Evolutionary conservation across 1,140 invertebrate genomes (phyloP).

Genomic region (Lepidurus couesii): DNA sequence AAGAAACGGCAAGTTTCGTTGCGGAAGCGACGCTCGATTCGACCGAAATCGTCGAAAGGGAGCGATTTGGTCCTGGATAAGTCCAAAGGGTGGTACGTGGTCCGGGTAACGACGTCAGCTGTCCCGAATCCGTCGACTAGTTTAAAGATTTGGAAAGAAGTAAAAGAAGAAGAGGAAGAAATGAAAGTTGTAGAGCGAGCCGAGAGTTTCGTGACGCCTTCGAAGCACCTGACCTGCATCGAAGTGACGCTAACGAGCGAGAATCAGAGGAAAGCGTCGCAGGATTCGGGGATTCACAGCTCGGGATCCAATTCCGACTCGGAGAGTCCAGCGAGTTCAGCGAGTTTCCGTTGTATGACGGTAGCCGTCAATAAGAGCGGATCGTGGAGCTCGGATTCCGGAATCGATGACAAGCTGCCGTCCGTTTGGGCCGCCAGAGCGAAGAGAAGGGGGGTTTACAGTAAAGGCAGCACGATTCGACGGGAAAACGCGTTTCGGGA

Average conservation of each 20-base stretch:
- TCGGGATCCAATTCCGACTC: neutral
- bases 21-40: neutral
- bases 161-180: neutral
- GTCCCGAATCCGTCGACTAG: neutral
- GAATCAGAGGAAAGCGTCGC: neutral
- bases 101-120: neutral
- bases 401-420: constrained; percentile 19
- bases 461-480: constrained; percentile 31
- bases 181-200: neutral
- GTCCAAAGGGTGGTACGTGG: neutral
- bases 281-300: constrained; percentile 11
- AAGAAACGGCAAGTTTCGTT: constrained; percentile 5
- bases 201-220: neutral
- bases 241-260: constrained; percentile 27
- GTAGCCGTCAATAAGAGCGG: neutral
- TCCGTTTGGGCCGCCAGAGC: neutral
- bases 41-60: neutral
- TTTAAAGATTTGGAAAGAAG: too few relatives aligned
- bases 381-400: constrained; percentile 25
- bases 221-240: constrained; percentile 25
- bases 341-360: neutral
- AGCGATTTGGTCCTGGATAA: neutral
- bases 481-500: constrained; percentile 32
- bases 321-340: neutral
- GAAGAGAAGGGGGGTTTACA: constrained; percentile 15